phyloP scores from a whole-genome alignment of 1,140 invertebrate species.

The Adoxophyes honmai region DNA sequence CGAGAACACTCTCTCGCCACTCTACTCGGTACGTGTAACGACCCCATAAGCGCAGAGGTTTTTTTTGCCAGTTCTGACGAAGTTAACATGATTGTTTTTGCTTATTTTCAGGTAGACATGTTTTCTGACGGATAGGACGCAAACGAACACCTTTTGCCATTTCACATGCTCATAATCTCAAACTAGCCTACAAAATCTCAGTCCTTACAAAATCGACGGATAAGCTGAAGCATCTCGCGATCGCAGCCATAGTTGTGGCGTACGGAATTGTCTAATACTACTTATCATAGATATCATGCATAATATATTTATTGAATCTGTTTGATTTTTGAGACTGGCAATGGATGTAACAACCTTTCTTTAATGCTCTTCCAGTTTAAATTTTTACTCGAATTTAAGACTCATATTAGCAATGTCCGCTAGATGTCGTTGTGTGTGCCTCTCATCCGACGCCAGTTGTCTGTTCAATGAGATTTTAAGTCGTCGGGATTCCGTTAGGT shows the following conservation, averaged over 20 bases:
- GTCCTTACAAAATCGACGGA: not conserved
- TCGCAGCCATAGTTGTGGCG: not conserved
- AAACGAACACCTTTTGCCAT: conserved; percentile 25
- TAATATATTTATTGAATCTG: conserved; percentile 1
- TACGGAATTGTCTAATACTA: conserved; percentile 11
- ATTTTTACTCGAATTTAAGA: not conserved
- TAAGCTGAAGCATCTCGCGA: not conserved
- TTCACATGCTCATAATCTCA: conserved; percentile 32
- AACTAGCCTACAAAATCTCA: conserved; percentile 31
- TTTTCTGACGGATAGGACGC: conserved; percentile 19
- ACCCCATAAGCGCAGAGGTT: too few species aligned
- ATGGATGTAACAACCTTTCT: not conserved
- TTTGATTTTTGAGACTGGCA: conserved; percentile 1
- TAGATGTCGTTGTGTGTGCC: too few species aligned
- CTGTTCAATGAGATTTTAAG: too few species aligned
- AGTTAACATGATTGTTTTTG: too few species aligned
- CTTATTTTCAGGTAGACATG: conserved; percentile 51
- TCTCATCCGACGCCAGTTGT: too few species aligned
- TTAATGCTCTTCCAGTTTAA: conserved; percentile 2
- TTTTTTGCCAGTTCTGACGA: too few species aligned
- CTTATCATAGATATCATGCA: conserved; percentile 7
- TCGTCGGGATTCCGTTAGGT: too few species aligned
- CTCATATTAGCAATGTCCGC: too few species aligned
- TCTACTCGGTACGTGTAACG: too few species aligned
- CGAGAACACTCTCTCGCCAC: too few species aligned